Evolutionary conservation across 2,888 invertebrate genomes (phyloP).

Genomic region (Acrobasis repandana): DNA sequence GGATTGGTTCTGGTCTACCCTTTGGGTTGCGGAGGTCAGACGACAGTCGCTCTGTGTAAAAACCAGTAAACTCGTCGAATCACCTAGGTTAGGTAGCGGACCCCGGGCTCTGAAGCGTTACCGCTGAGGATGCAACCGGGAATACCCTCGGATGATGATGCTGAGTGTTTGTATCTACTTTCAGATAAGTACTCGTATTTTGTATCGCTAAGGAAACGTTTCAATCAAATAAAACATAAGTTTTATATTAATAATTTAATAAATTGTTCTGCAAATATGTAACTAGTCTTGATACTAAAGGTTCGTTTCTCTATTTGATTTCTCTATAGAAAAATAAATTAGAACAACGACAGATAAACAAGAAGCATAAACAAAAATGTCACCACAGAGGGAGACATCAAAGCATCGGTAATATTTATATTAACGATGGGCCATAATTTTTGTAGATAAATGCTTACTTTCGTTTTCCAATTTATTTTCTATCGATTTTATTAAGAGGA

Average conservation of each 20-base stretch:
- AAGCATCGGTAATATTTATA: background rate
- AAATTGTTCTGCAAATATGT: background rate
- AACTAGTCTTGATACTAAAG: background rate
- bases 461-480: conserved; percentile 4
- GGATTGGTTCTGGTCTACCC: no score
- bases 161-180: no score
- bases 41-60: no score
- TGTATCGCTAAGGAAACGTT: no score
- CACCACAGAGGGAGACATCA: background rate
- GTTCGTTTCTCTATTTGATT: background rate
- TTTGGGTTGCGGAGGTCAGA: no score
- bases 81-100: no score
- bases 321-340: background rate
- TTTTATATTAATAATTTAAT: background rate
- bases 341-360: background rate
- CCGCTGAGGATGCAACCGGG: no score
- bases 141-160: no score
- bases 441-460: conserved; percentile 3
- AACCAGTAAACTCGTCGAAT: no score
- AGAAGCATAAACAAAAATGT: background rate
- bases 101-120: no score
- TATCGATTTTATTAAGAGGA: background rate
- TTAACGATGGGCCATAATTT: conserved; percentile 1
- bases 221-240: no score
- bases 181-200: no score